These are phyloP conservation scores for Callinectes sapidus DNA, from an alignment of 2,888 invertebrate species.

Conservation along the genomic window DNA sequence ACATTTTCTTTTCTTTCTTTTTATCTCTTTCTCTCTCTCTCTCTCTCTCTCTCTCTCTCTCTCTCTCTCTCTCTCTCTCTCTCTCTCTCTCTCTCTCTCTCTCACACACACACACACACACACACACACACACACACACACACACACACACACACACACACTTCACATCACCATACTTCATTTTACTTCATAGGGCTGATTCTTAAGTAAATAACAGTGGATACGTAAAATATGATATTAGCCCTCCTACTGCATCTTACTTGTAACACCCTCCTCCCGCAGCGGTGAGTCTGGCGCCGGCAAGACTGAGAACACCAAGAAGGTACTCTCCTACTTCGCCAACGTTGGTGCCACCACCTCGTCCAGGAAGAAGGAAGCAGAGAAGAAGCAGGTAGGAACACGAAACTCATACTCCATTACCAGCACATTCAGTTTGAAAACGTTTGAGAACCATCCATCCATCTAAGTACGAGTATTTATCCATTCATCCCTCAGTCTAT, in stretches of 20 bases:
- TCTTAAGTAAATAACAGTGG: neutral
- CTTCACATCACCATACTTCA: neutral
- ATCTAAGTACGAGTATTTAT: neutral
- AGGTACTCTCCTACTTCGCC: conserved; percentile 99
- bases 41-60: too few relatives aligned
- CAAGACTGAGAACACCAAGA: conserved; percentile 99
- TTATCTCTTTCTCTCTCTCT: neutral
- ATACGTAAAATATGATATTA: neutral
- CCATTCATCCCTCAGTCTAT: neutral
- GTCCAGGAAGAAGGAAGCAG: conserved; percentile 81
- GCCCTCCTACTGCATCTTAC: neutral
- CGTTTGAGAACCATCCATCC: too few relatives aligned
- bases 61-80: too few relatives aligned
- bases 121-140: too few relatives aligned
- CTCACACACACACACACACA: too few relatives aligned
- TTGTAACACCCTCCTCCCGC: conserved; percentile 74
- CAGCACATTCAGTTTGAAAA: neutral
- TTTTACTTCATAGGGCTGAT: neutral
- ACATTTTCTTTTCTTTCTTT: neutral
- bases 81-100: too few relatives aligned
- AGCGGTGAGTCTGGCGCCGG: conserved; percentile 99
- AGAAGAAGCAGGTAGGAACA: conserved; percentile 67
- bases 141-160: too few relatives aligned
- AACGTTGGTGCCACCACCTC: conserved; percentile 91
- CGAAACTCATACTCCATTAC: neutral